A percentile compares a stretch with the other conserved stretches of the same genome.
These are phyloP conservation scores for Neosalanx taihuensis DNA, from an alignment of 2,797 vertebrate species.

Conservation along the genomic window DNA sequence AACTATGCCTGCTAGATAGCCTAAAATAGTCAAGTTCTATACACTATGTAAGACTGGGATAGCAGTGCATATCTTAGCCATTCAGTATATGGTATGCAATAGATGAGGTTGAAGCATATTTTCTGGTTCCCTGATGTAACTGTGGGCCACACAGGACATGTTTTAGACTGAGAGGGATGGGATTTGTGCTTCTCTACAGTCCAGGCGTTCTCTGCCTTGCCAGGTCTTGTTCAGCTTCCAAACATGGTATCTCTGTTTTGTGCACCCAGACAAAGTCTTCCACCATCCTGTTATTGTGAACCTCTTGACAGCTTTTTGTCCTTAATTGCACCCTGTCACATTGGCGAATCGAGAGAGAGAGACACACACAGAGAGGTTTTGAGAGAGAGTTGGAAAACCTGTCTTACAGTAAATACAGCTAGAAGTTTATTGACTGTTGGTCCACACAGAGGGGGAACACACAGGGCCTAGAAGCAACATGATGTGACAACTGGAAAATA, in stretches of 20 bases:
- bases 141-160: too few species aligned
- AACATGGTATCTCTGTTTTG: neutral
- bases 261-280: too few species aligned
- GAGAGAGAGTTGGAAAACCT: neutral
- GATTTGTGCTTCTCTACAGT: neutral
- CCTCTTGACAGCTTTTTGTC: constrained; percentile 64
- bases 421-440: neutral
- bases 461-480: too few species aligned
- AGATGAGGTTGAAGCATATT: too few species aligned
- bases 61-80: neutral
- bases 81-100: neutral
- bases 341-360: constrained; percentile 52
- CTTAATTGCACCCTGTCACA: constrained; percentile 76
- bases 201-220: neutral
- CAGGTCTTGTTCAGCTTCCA: neutral
- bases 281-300: neutral
- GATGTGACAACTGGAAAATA: too few species aligned
- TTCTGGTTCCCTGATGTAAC: too few species aligned
- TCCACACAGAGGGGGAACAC: constrained; percentile 6
- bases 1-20: neutral
- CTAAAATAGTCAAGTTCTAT: neutral
- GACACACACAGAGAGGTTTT: constrained; percentile 18
- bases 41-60: neutral
- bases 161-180: neutral
- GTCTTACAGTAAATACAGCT: too few species aligned